Conservation (phyloP, 2,888 invertebrate genomes). For the Cephus runcator region DNA sequence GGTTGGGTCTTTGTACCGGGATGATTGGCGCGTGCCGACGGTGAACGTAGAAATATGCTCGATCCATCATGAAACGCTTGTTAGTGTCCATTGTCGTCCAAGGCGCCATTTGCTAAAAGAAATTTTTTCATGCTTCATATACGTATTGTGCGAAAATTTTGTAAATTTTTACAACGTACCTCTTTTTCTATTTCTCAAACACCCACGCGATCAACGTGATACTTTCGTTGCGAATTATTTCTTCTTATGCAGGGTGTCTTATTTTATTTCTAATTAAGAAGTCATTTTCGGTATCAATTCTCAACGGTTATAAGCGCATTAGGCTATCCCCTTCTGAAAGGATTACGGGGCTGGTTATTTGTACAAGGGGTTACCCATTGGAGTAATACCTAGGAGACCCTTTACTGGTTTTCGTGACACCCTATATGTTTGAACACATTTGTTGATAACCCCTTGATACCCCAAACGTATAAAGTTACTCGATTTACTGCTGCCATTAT, state of each 20-base stretch:
- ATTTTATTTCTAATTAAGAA: slow-evolving; percentile 43
- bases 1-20: background rate
- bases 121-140: background rate
- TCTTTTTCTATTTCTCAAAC: background rate
- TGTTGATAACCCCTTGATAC: slow-evolving; percentile 58
- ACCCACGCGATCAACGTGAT: background rate
- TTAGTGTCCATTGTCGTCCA: slow-evolving; percentile 44
- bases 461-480: slow-evolving; percentile 22
- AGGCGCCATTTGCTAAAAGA: background rate
- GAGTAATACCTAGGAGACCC: slow-evolving; percentile 15
- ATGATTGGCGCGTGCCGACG: background rate
- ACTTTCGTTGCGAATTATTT: background rate
- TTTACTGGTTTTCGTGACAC: slow-evolving; percentile 46
- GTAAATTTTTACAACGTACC: background rate
- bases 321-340: slow-evolving; percentile 48
- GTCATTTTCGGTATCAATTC: slow-evolving; percentile 56
- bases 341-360: slow-evolving; percentile 56
- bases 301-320: slow-evolving; percentile 57
- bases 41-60: slow-evolving; percentile 28
- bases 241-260: background rate
- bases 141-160: background rate
- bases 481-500: slow-evolving; percentile 4
- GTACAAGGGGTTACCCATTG: slow-evolving; percentile 42
- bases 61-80: slow-evolving; percentile 50
- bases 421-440: slow-evolving; percentile 65